These are phyloP conservation scores for Cheilosia vernalis DNA, from an alignment of 2,888 invertebrate genomes.

Conservation along the genomic window DNA sequence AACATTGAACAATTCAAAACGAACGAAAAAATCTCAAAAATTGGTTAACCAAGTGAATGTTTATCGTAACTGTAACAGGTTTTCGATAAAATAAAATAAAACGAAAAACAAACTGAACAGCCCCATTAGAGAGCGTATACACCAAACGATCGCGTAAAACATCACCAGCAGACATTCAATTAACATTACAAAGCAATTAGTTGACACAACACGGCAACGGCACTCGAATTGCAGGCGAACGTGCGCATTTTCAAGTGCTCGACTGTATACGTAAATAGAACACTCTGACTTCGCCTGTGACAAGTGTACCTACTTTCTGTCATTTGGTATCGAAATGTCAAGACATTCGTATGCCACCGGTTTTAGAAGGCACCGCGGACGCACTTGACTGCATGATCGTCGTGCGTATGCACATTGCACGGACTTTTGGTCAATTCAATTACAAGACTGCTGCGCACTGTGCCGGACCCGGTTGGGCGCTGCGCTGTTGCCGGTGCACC, in stretches of 20 bases:
- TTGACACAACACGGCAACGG: slow-evolving; percentile 38
- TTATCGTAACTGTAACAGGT: slow-evolving; percentile 49
- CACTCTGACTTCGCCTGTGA: slow-evolving; percentile 1
- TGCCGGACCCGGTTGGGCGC: not conserved
- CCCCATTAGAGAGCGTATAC: slow-evolving; percentile 25
- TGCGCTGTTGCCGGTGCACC: not conserved
- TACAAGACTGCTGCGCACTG: not conserved
- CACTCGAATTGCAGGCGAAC: not conserved
- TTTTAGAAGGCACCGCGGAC: slow-evolving; percentile 24
- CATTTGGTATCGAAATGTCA: slow-evolving; percentile 33
- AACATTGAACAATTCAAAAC: slow-evolving; percentile 71
- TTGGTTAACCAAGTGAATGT: slow-evolving; percentile 31
- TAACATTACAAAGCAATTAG: slow-evolving; percentile 62
- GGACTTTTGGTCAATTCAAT: slow-evolving; percentile 17
- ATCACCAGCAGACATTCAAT: slow-evolving; percentile 53
- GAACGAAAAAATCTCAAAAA: slow-evolving; percentile 2
- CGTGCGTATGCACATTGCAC: not conserved
- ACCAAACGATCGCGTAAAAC: slow-evolving; percentile 34
- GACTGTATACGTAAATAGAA: not conserved
- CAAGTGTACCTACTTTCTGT: slow-evolving; percentile 15
- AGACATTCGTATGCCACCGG: slow-evolving; percentile 27
- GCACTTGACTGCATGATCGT: slow-evolving; percentile 2
- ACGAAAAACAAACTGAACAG: not conserved
- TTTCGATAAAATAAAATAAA: slow-evolving; percentile 3
- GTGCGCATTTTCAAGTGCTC: slow-evolving; percentile 15